Evolutionary conservation across 2,113 vertebrate species (phyloP).

Genomic region (Ursus arctos): DNA sequence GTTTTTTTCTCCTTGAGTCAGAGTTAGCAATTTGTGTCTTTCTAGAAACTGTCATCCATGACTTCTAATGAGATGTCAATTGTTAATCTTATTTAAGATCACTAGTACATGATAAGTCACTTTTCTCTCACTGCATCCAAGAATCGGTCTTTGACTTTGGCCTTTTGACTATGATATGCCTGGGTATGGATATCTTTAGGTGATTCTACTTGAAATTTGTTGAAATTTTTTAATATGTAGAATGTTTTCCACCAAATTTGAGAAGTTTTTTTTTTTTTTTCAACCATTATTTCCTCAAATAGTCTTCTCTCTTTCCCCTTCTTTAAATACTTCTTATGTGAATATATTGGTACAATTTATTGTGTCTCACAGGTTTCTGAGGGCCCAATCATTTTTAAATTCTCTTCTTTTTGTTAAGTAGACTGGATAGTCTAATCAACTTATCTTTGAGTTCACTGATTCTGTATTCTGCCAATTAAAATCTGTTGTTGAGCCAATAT

Average conservation of each 20-base stretch:
- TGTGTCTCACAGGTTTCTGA: neutral
- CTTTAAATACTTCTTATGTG: neutral
- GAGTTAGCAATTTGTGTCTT: neutral
- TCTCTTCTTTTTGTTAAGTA: neutral
- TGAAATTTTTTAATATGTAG: neutral
- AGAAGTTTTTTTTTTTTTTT: neutral
- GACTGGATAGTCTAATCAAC: neutral
- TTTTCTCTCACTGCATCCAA: neutral
- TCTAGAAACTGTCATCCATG: neutral
- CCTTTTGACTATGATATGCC: neutral
- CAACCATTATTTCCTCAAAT: neutral
- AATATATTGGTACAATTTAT: neutral
- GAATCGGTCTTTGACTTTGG: neutral
- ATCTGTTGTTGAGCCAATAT: neutral
- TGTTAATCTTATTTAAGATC: neutral
- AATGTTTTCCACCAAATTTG: neutral
- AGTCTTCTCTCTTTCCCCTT: neutral
- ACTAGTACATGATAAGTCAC: neutral
- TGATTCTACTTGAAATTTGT: neutral
- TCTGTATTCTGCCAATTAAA: neutral
- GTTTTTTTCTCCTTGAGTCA: neutral
- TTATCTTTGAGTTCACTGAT: neutral
- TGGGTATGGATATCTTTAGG: neutral
- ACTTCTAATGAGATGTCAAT: neutral
- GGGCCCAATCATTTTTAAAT: neutral